These are phyloP conservation scores for Pocota personata DNA, from an alignment of 2,888 invertebrate species.

Conservation along the genomic window DNA sequence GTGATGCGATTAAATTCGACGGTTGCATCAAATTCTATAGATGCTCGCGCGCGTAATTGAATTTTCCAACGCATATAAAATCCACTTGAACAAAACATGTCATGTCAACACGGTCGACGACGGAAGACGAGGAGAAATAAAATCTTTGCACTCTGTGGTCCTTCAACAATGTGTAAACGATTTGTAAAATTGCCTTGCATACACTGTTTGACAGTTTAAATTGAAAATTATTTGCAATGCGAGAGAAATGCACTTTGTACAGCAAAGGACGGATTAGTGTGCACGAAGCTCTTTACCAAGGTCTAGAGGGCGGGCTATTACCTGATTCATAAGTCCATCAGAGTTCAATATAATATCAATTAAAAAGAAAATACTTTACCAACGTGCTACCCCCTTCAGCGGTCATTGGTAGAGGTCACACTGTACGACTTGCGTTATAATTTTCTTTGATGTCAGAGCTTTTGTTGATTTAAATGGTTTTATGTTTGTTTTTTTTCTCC, in stretches of 20 bases:
- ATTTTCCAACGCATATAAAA: constrained; percentile 25
- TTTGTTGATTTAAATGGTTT: constrained; percentile 33
- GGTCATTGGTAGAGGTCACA: constrained; percentile 12
- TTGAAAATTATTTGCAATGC: not conserved
- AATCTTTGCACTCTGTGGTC: not conserved
- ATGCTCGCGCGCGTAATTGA: constrained; percentile 17
- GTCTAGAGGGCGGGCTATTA: constrained; percentile 10
- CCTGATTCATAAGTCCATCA: constrained; percentile 2
- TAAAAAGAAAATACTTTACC: not conserved
- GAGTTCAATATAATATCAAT: not conserved
- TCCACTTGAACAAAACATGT: constrained; percentile 16
- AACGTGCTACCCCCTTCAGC: constrained; percentile 2
- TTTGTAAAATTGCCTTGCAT: constrained; percentile 14
- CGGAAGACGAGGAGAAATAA: not conserved
- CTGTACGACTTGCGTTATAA: not conserved
- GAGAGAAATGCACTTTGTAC: not conserved
- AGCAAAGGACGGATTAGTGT: not conserved
- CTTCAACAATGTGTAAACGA: constrained; percentile 22
- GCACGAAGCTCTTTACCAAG: not conserved
- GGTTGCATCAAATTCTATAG: constrained; percentile 13
- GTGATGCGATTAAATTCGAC: constrained; percentile 29
- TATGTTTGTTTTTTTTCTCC: not conserved
- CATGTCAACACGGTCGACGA: not conserved
- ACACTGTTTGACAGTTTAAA: constrained; percentile 42
- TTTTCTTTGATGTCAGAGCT: constrained; percentile 27